Evolutionary conservation across 2,888 invertebrate species (phyloP).

Genomic region (Cryptophagus acutangulus): DNA sequence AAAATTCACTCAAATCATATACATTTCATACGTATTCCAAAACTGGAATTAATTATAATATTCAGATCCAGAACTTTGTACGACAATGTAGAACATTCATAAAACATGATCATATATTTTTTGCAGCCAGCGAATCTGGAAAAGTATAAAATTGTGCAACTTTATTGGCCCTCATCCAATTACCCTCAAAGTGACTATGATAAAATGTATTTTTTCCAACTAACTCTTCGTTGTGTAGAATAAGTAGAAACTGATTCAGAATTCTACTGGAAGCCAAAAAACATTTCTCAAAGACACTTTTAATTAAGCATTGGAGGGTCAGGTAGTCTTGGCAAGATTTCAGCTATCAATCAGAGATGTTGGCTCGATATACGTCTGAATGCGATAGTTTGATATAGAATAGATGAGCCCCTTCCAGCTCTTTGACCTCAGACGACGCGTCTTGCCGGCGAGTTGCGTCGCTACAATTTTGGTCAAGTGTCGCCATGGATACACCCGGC

Average conservation of each 20-base stretch:
- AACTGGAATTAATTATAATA: no score
- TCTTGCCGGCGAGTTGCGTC: slow-evolving; percentile 11
- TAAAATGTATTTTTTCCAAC: no score
- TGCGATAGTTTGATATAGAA: slow-evolving; percentile 14
- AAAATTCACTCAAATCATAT: no score
- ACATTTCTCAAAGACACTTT: slow-evolving; percentile 35
- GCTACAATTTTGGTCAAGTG: slow-evolving; percentile 23
- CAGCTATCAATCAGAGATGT: slow-evolving; percentile 29
- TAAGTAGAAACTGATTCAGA: slow-evolving; percentile 3
- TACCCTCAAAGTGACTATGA: no score
- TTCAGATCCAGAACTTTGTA: no score
- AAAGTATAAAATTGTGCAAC: no score
- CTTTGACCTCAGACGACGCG: slow-evolving; percentile 23
- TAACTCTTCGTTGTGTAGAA: not conserved
- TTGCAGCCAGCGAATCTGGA: no score
- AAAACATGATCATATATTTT: no score
- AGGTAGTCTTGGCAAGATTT: slow-evolving; percentile 29
- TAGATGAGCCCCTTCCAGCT: slow-evolving; percentile 23
- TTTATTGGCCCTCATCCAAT: no score
- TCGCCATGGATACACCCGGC: slow-evolving; percentile 25
- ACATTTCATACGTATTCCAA: no score
- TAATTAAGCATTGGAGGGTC: slow-evolving; percentile 36
- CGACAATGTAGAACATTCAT: no score
- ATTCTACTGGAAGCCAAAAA: slow-evolving; percentile 12
- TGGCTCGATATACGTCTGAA: slow-evolving; percentile 18